phyloP scores from a whole-genome alignment of 1,140 invertebrate species.

The Zophobas atratus region DNA sequence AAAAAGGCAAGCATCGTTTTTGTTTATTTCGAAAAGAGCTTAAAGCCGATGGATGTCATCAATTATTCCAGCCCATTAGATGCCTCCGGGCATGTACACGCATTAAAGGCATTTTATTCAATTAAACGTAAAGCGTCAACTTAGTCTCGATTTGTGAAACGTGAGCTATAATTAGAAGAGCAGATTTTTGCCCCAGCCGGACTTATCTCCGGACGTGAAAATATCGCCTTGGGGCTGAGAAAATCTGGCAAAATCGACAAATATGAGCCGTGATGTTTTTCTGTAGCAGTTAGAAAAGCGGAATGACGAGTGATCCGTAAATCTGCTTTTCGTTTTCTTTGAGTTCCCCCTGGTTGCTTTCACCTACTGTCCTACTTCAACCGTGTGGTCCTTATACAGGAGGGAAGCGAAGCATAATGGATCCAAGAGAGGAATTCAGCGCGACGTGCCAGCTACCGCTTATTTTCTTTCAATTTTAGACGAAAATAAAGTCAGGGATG shows the following conservation, averaged over 20 bases:
- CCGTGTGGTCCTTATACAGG: background rate
- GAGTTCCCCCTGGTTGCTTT: slow-evolving; percentile 30
- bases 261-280: slow-evolving; percentile 38
- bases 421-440: background rate
- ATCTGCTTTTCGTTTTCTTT: slow-evolving; percentile 37
- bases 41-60: slow-evolving; percentile 17
- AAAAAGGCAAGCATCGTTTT: slow-evolving; percentile 1
- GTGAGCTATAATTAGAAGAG: slow-evolving; percentile 35
- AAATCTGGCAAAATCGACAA: slow-evolving; percentile 30
- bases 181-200: slow-evolving; percentile 6
- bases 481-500: no score
- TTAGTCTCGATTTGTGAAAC: slow-evolving; percentile 35
- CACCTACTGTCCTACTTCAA: slow-evolving; percentile 38
- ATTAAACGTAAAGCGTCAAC: slow-evolving; percentile 34
- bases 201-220: slow-evolving; percentile 16
- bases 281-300: slow-evolving; percentile 35
- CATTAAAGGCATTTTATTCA: slow-evolving; percentile 22
- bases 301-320: slow-evolving; percentile 40
- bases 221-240: slow-evolving; percentile 21
- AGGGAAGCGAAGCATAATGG: background rate
- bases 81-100: slow-evolving; percentile 21
- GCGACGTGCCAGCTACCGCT: background rate
- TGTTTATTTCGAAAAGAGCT: background rate
- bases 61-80: slow-evolving; percentile 10
- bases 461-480: no score